Conservation (phyloP, 1,140 invertebrate genomes). For the Orius laevigatus region DNA sequence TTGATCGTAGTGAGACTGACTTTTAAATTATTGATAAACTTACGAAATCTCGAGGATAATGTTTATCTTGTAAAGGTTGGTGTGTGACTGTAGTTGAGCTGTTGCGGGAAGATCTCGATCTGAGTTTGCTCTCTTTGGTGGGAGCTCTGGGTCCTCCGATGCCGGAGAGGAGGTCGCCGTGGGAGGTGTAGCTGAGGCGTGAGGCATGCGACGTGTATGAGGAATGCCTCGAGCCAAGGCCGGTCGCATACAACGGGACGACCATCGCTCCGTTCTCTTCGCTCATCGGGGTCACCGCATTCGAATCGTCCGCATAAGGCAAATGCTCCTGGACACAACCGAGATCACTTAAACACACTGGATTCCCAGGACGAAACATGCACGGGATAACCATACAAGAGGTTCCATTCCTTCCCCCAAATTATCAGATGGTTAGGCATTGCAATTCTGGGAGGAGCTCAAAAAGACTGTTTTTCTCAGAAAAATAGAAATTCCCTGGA, state of each 20-base stretch:
- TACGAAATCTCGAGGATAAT: slow-evolving; percentile 18
- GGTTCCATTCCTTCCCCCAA: no score
- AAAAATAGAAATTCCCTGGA: no score
- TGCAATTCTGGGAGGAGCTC: no score
- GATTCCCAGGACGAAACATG: no score
- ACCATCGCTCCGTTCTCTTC: slow-evolving; percentile 93
- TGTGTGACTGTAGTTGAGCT: slow-evolving; percentile 19
- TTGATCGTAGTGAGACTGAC: no score
- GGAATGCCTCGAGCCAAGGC: slow-evolving; percentile 63
- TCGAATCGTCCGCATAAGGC: slow-evolving; percentile 93
- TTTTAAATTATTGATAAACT: slow-evolving; percentile 8
- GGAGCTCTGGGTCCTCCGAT: slow-evolving; percentile 34
- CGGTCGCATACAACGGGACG: slow-evolving; percentile 64
- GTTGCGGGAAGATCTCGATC: slow-evolving; percentile 49
- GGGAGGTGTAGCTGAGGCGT: slow-evolving; percentile 79
- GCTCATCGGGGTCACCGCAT: slow-evolving; percentile 93
- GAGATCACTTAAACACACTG: slow-evolving; percentile 16
- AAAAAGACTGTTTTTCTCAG: no score
- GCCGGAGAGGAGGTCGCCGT: slow-evolving; percentile 65
- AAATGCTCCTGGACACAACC: slow-evolving; percentile 62
- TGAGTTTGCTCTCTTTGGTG: slow-evolving; percentile 70
- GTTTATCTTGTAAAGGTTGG: slow-evolving; percentile 17
- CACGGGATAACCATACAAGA: no score
- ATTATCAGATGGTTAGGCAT: no score
- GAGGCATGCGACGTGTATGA: slow-evolving; percentile 89